A percentile compares a stretch with the other conserved stretches of the same genome.
phyloP scores from a whole-genome alignment of 2,113 vertebrate species.

The Embiotoca jacksoni region DNA sequence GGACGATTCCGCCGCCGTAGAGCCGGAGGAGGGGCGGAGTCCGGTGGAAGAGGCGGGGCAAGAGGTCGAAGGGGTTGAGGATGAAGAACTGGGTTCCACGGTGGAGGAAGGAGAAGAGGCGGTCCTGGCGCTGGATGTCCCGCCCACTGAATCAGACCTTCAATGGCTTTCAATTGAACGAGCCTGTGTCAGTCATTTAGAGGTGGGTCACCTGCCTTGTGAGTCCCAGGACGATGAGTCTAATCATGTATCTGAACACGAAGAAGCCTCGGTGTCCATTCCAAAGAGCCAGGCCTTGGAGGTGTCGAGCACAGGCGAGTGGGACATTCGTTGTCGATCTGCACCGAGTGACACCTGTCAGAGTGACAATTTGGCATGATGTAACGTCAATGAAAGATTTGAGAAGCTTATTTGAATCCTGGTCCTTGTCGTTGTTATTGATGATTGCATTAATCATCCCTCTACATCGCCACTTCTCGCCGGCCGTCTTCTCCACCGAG shows the following conservation, averaged over 20 bases:
- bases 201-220: not conserved
- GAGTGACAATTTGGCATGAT: constrained; percentile 72
- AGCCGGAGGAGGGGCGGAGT: constrained; percentile 68
- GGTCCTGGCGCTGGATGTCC: constrained; percentile 59
- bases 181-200: constrained; percentile 51
- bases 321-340: constrained; percentile 56
- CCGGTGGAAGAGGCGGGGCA: constrained; percentile 73
- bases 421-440: constrained; percentile 19
- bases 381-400: constrained; percentile 26
- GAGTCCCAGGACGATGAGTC: constrained; percentile 29
- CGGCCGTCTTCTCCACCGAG: constrained; percentile 28
- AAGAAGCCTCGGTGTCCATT: constrained; percentile 24
- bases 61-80: constrained; percentile 65
- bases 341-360: constrained; percentile 64
- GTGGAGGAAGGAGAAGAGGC: constrained; percentile 81
- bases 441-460: constrained; percentile 55
- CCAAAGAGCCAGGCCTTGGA: constrained; percentile 37
- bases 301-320: constrained; percentile 30
- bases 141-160: constrained; percentile 57
- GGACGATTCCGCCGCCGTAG: constrained; percentile 63
- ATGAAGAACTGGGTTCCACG: constrained; percentile 63
- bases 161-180: constrained; percentile 53
- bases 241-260: not conserved
- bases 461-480: constrained; percentile 13
- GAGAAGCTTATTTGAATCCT: constrained; percentile 35